phyloP scores from a whole-genome alignment of 2,797 vertebrate species.

The Halcyon badia region DNA sequence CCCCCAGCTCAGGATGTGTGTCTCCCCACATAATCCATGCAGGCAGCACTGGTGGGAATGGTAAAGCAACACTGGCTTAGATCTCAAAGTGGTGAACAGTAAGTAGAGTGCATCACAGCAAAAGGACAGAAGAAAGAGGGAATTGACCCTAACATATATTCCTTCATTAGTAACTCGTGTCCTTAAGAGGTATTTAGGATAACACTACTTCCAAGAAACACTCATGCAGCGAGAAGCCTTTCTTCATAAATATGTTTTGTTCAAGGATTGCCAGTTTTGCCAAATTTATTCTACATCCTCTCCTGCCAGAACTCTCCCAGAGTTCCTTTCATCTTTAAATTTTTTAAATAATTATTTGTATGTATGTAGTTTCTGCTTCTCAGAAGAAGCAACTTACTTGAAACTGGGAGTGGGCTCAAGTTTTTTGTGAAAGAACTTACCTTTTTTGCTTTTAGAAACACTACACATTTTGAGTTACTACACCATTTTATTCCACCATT shows the following conservation, averaged over 20 bases:
- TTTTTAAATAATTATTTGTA: neutral
- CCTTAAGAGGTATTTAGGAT: neutral
- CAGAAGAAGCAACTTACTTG: neutral
- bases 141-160: neutral
- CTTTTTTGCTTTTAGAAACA: neutral
- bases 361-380: neutral
- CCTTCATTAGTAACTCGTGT: neutral
- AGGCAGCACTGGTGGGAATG: neutral
- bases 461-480: neutral
- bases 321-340: neutral
- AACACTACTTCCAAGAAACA: neutral
- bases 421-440: neutral
- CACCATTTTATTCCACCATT: neutral
- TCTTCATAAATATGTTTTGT: neutral
- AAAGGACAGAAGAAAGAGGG: neutral
- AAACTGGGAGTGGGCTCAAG: neutral
- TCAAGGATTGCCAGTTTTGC: neutral
- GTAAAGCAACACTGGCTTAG: neutral
- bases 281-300: neutral
- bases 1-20: rapidly evolving
- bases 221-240: neutral
- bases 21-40: rapidly evolving
- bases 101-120: neutral
- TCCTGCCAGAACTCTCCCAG: neutral
- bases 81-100: rapidly evolving